Percentiles rank a stretch among this genome's conserved stretches.
These are phyloP conservation scores for Cranoglanis bouderius DNA, from an alignment of 2,113 vertebrate genomes.

Conservation along the genomic window DNA sequence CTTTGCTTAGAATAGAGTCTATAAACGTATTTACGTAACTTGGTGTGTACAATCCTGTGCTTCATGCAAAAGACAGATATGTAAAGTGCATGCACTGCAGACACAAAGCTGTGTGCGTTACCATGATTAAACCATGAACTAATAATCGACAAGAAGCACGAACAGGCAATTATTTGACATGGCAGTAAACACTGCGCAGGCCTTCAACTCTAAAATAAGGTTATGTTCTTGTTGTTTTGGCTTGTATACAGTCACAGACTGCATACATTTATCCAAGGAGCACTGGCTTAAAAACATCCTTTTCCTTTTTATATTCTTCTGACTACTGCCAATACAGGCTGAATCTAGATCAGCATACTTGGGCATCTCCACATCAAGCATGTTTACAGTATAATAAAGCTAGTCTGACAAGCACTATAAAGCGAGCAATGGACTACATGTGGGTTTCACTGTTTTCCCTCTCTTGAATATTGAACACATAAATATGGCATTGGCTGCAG, in stretches of 20 bases:
- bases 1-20: slow-evolving; percentile 1
- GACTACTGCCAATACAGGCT: neutral
- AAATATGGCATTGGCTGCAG: slow-evolving; percentile 21
- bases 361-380: neutral
- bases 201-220: neutral
- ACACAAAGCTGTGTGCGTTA: neutral
- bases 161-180: neutral
- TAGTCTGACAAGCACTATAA: neutral
- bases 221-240: neutral
- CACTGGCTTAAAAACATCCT: neutral
- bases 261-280: neutral
- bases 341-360: neutral
- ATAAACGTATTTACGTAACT: slow-evolving; percentile 17
- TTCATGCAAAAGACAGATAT: slow-evolving; percentile 22
- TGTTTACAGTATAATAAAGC: slow-evolving; percentile 8
- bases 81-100: neutral
- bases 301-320: neutral
- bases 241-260: neutral
- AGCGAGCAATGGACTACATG: neutral
- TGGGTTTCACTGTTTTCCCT: neutral
- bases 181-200: neutral
- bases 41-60: neutral
- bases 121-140: neutral
- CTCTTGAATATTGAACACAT: slow-evolving; percentile 32
- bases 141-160: neutral